Percentiles rank a stretch among this genome's conserved stretches.
Conservation (phyloP, 2,888 invertebrate genomes). For the Thymelicus lineola region DNA sequence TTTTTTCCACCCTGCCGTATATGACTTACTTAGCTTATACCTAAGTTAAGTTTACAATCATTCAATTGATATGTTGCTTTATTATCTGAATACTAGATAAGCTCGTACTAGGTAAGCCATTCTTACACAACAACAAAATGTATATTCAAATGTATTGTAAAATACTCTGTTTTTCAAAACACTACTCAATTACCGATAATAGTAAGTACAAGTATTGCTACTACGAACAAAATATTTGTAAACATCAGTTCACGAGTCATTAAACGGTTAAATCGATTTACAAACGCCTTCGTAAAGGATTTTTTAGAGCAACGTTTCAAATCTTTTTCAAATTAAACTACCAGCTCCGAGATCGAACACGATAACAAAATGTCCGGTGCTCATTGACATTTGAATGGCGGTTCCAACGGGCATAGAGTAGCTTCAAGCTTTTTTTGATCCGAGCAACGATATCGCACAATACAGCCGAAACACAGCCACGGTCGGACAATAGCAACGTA, state of each 20-base stretch:
- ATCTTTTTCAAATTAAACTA: constrained; percentile 56
- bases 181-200: background rate
- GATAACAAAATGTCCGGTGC: constrained; percentile 76
- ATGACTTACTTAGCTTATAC: too few species aligned
- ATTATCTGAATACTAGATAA: too few species aligned
- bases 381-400: constrained; percentile 64
- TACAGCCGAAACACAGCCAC: constrained; percentile 65
- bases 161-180: too few species aligned
- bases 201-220: constrained; percentile 18
- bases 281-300: constrained; percentile 41
- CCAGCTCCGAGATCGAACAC: constrained; percentile 54
- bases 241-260: constrained; percentile 68
- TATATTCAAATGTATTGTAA: background rate
- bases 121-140: too few species aligned
- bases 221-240: constrained; percentile 40
- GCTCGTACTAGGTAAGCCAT: too few species aligned
- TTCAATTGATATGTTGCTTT: too few species aligned
- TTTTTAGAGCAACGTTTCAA: constrained; percentile 61
- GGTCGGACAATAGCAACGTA: constrained; percentile 66
- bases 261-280: constrained; percentile 57
- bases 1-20: too few species aligned
- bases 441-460: constrained; percentile 61
- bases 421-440: constrained; percentile 53
- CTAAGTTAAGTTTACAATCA: too few species aligned
- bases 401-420: constrained; percentile 49